phyloP scores from a whole-genome alignment of 2,797 vertebrate species.

The Scomberomorus guttatus region DNA sequence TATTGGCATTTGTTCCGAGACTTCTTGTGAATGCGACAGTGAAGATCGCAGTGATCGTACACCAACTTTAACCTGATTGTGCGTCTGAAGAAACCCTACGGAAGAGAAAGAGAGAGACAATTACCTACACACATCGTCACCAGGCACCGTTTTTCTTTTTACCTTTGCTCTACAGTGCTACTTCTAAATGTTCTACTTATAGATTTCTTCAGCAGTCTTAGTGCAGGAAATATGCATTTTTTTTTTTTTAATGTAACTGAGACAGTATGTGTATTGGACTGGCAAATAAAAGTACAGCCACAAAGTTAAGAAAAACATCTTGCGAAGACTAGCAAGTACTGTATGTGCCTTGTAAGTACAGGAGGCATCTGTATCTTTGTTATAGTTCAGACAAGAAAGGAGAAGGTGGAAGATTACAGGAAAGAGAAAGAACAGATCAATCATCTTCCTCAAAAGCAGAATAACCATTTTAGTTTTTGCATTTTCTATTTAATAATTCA shows the following conservation, averaged over 20 bases:
- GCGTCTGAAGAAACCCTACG: constrained; percentile 96
- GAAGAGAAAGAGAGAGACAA: constrained; percentile 4
- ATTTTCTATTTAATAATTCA: neutral
- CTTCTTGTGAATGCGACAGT: constrained; percentile 99
- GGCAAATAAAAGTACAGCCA: neutral
- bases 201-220: neutral
- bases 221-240: neutral
- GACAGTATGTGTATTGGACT: neutral
- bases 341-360: neutral
- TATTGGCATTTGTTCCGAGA: constrained; percentile 99
- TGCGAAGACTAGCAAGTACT: neutral
- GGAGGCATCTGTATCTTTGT: neutral
- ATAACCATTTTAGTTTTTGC: neutral
- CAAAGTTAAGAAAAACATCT: neutral
- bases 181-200: neutral
- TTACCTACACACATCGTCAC: neutral
- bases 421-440: neutral
- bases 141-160: neutral
- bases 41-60: constrained; percentile 96
- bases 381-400: neutral
- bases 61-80: constrained; percentile 98
- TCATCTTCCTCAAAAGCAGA: neutral
- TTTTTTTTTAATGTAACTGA: neutral
- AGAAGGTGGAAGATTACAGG: neutral
- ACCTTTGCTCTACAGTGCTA: neutral